Percentiles rank a stretch among this genome's conserved stretches.
These are phyloP conservation scores for Melieria picta DNA, from an alignment of 2,888 invertebrate species.

Conservation along the genomic window DNA sequence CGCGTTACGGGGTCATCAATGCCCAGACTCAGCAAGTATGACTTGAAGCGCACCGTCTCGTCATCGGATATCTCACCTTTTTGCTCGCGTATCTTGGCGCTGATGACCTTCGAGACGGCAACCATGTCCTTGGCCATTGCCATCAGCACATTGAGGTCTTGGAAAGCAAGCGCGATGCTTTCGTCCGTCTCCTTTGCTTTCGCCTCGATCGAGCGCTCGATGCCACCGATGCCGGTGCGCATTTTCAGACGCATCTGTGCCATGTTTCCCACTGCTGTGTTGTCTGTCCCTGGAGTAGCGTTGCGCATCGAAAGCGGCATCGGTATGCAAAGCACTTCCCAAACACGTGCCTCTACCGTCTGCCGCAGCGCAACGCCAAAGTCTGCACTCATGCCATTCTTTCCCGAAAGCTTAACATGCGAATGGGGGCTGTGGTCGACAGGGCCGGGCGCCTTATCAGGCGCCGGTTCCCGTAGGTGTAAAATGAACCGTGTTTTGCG, in stretches of 20 bases:
- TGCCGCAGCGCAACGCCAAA: conserved; percentile 74
- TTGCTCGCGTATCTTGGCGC: conserved; percentile 90
- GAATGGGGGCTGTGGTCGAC: conserved; percentile 76
- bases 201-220: conserved; percentile 91
- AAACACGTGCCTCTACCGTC: conserved; percentile 72
- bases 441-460: conserved; percentile 80
- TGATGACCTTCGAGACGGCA: conserved; percentile 87
- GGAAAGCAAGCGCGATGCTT: conserved; percentile 92
- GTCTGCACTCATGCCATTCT: conserved; percentile 78
- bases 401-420: conserved; percentile 86
- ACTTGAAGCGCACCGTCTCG: conserved; percentile 95
- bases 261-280: conserved; percentile 29
- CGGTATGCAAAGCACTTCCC: conserved; percentile 68
- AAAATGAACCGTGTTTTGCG: conserved; percentile 82
- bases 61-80: conserved; percentile 97
- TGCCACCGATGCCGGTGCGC: conserved; percentile 92
- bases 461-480: conserved; percentile 75
- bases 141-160: conserved; percentile 95
- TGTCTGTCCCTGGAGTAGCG: neutral
- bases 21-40: conserved; percentile 95
- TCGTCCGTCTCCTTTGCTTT: conserved; percentile 91
- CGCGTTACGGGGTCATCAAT: conserved; percentile 98
- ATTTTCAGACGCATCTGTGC: conserved; percentile 70
- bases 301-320: conserved; percentile 36
- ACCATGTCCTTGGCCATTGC: conserved; percentile 99